These are phyloP conservation scores for Athene cunicularia DNA, from an alignment of 2,113 vertebrate species.

Conservation along the genomic window DNA sequence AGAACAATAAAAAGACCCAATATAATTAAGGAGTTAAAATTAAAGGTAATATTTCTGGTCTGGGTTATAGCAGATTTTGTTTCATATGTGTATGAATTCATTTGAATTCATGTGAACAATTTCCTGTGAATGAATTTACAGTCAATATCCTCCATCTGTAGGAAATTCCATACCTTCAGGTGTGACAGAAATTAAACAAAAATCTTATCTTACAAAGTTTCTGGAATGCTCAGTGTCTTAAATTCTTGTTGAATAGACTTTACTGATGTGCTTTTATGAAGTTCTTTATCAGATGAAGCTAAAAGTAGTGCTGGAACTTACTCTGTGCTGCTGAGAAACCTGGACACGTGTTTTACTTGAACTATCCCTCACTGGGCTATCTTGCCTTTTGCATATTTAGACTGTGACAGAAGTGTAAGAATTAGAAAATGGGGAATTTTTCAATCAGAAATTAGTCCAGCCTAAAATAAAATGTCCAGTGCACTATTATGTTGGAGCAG, in stretches of 20 bases:
- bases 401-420: not conserved
- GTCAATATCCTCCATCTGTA: not conserved
- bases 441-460: not conserved
- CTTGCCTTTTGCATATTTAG: not conserved
- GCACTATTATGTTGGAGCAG: not conserved
- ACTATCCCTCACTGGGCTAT: not conserved
- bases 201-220: not conserved
- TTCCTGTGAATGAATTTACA: not conserved
- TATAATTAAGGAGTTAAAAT: not conserved
- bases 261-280: not conserved
- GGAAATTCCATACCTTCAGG: not conserved
- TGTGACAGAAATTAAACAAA: not conserved
- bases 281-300: not conserved
- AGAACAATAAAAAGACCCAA: rapidly evolving
- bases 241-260: not conserved
- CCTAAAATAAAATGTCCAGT: not conserved
- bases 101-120: not conserved
- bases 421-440: not conserved
- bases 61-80: not conserved
- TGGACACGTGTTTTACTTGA: not conserved
- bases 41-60: not conserved
- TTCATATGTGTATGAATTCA: not conserved
- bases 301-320: not conserved
- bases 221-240: not conserved
- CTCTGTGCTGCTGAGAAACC: not conserved